Evolutionary conservation across 2,113 vertebrate genomes (phyloP).

Genomic region (Larimichthys polyactis): DNA sequence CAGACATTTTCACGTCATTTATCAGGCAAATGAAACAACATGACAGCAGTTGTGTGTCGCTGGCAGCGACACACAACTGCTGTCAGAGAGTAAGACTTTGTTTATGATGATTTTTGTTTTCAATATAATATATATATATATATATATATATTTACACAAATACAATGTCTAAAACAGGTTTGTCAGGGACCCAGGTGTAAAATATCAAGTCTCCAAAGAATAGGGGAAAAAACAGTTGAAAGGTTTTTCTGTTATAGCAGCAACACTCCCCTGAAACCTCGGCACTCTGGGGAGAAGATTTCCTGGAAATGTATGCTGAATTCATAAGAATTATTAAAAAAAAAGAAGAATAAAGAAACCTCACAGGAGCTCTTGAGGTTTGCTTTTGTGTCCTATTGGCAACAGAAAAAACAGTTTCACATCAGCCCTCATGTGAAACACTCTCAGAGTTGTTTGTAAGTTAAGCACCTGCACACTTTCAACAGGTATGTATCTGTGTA

Average conservation of each 20-base stretch:
- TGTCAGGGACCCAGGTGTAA: neutral
- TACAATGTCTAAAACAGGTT: neutral
- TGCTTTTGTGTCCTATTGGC: neutral
- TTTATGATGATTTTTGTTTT: neutral
- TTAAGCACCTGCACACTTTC: neutral
- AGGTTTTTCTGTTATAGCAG: neutral
- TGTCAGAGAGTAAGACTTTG: neutral
- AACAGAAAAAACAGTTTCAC: neutral
- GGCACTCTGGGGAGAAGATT: neutral
- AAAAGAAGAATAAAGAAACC: neutral
- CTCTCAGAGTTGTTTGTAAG: neutral
- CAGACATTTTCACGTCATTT: neutral
- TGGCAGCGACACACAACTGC: neutral
- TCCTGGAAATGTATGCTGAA: neutral
- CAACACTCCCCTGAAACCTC: neutral
- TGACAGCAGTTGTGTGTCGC: neutral
- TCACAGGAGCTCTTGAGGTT: neutral
- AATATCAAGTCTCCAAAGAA: neutral
- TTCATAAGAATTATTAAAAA: neutral
- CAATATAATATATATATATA: neutral
- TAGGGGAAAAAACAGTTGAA: neutral
- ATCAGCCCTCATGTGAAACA: neutral
- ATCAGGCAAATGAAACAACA: neutral
- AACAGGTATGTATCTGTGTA: neutral
- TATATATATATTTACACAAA: neutral